Base-by-base conservation (phyloP, 2,113 vertebrate species). In the Apodemus sylvaticus region DNA sequence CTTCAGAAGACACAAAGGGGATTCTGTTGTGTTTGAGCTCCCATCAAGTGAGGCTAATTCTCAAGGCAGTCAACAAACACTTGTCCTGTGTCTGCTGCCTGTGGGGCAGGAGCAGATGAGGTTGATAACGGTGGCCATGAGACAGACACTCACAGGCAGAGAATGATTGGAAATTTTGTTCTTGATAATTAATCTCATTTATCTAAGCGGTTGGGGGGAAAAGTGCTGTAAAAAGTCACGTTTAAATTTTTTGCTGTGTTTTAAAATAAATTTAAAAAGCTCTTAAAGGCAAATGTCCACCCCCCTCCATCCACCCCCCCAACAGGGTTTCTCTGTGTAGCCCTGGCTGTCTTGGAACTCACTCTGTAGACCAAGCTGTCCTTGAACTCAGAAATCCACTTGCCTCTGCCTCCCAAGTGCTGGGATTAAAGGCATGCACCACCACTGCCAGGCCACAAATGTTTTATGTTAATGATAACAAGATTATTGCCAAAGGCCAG, bases 381-480 rank as follows among this genome's bases (percentile, higher is more conserved):
- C n/a, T n/a, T n/a, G n/a, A n/a, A n/a, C n/a, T n/a, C n/a, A n/a
- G n/a, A n/a, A n/a, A n/a, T n/a, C n/a, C n/a, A n/a, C n/a, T n/a
- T n/a, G n/a, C n/a, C n/a, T n/a, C n/a, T n/a, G n/a, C n/a, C n/a
- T n/a, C n/a, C n/a, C n/a, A n/a, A n/a, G n/a, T n/a, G n/a, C n/a
- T n/a, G n/a, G n/a, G n/a, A n/a, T n/a, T n/a, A n/a, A n/a, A n/a
- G n/a, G n/a, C n/a, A n/a, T n/a, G n/a, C n/a, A n/a, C n/a, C n/a
- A n/a, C n/a, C n/a, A n/a, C n/a, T n/a, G n/a, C n/a, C n/a, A n/a
- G n/a, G n/a, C n/a, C n/a, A n/a, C 73, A 81, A 20, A 39, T 10
- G 64, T 73, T 45, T 73, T 88, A 87, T 91, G 7, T 96, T 53
- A 91, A n/a, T 95, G 34, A 89, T 62, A 81, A 91, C 45, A 88